phyloP scores from a whole-genome alignment of 2,797 vertebrate genomes.

The Sebastes cheni region DNA sequence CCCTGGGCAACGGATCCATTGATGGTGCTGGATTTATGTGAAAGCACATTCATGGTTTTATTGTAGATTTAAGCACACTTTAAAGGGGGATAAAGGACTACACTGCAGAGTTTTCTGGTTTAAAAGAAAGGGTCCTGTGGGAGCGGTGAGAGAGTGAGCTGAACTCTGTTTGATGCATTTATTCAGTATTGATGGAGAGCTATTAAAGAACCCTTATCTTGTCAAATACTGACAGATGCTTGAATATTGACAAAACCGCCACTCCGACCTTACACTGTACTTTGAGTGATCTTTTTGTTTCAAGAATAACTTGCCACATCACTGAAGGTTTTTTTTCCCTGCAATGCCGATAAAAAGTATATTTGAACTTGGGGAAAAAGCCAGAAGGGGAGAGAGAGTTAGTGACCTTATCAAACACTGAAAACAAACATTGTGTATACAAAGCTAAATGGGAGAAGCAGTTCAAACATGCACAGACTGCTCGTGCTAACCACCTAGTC shows the following conservation, averaged over 20 bases:
- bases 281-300: constrained; percentile 12
- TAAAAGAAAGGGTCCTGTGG: constrained; percentile 32
- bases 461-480: constrained; percentile 40
- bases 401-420: constrained; percentile 8
- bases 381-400: neutral
- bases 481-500: constrained; percentile 5
- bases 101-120: constrained; percentile 38
- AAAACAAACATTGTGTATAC: constrained; percentile 28
- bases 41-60: constrained; percentile 61
- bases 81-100: constrained; percentile 53
- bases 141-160: constrained; percentile 16
- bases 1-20: constrained; percentile 56
- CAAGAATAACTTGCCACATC: constrained; percentile 3
- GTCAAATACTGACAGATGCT: constrained; percentile 35
- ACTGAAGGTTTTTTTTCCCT: neutral
- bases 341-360: neutral
- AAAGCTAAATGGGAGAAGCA: constrained; percentile 33
- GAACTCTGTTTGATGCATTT: constrained; percentile 39
- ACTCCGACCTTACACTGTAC: neutral
- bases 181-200: constrained; percentile 16
- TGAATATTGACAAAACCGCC: neutral
- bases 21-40: constrained; percentile 66
- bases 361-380: constrained; percentile 6
- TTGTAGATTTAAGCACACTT: constrained; percentile 66
- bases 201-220: neutral